phyloP scores from a whole-genome alignment of 2,888 invertebrate genomes.

The Drosophila ezoana region DNA sequence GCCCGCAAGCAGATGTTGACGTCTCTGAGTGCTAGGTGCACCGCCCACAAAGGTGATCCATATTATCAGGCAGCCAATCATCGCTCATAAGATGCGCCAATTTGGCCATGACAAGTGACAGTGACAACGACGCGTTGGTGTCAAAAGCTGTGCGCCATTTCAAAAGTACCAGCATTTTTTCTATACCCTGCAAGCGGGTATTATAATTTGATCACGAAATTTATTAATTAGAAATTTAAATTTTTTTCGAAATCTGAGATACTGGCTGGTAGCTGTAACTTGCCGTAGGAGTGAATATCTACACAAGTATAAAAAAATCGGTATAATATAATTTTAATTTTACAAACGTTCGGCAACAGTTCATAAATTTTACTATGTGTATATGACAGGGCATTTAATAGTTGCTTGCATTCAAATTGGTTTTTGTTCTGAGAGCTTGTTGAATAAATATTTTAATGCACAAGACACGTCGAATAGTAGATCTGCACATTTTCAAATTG shows the following conservation, averaged over 20 bases:
- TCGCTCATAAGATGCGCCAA: conserved; percentile 75
- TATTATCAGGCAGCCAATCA: conserved; percentile 66
- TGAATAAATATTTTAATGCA: conserved; percentile 62
- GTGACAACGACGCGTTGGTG: conserved; percentile 64
- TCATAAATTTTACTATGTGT: neutral
- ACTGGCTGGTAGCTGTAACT: too few relatives aligned
- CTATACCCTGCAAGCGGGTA: conserved; percentile 6
- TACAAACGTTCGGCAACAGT: too few relatives aligned
- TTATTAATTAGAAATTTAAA: too few relatives aligned
- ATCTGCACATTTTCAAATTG: conserved; percentile 43
- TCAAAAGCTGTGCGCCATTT: conserved; percentile 55
- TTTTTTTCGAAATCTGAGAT: too few relatives aligned
- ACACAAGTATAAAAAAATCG: too few relatives aligned
- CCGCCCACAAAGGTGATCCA: conserved; percentile 61
- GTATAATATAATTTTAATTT: too few relatives aligned
- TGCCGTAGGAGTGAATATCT: too few relatives aligned
- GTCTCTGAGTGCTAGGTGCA: conserved; percentile 30
- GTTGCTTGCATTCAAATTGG: neutral
- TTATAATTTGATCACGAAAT: neutral
- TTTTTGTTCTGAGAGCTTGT: conserved; percentile 12
- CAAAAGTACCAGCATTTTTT: conserved; percentile 31
- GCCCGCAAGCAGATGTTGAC: conserved; percentile 19
- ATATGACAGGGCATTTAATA: neutral
- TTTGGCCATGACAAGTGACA: conserved; percentile 74
- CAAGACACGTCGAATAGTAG: conserved; percentile 29